A percentile compares a stretch with the other conserved stretches of the same genome.
Evolutionary conservation across 2,888 invertebrate genomes (phyloP).

Genomic region (Erebia aethiops): DNA sequence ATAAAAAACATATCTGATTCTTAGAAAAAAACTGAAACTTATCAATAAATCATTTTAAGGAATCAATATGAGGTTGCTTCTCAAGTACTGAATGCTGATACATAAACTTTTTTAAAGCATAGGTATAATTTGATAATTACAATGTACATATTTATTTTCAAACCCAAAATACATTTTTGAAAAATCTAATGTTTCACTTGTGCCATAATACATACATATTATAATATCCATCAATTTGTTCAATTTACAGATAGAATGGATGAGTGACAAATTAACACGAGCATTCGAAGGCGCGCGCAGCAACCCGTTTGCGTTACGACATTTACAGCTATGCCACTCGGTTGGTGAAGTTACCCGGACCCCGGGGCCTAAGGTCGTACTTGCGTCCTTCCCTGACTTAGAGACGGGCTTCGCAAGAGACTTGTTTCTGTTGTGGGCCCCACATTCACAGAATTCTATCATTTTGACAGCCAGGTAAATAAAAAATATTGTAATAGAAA

Average conservation of each 20-base stretch:
- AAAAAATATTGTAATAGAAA: too few species aligned
- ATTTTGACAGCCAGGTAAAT: slow-evolving; percentile 92
- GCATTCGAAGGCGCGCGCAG: slow-evolving; percentile 95
- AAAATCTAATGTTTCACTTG: neutral
- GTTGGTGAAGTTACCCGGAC: slow-evolving; percentile 91
- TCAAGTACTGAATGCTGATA: too few species aligned
- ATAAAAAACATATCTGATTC: too few species aligned
- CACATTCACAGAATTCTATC: slow-evolving; percentile 95
- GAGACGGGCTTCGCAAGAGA: slow-evolving; percentile 98
- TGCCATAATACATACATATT: neutral
- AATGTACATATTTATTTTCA: too few species aligned
- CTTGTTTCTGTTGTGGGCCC: slow-evolving; percentile 96
- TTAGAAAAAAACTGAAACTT: too few species aligned
- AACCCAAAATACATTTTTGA: too few species aligned
- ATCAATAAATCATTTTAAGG: too few species aligned
- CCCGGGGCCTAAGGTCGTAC: slow-evolving; percentile 91
- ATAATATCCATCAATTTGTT: too few species aligned
- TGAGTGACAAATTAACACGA: slow-evolving; percentile 98
- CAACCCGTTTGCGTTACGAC: slow-evolving; percentile 97
- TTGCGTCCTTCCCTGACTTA: slow-evolving; percentile 97
- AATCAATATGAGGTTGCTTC: too few species aligned
- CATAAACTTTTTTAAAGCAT: too few species aligned
- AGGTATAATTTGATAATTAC: too few species aligned
- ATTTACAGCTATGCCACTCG: slow-evolving; percentile 96
- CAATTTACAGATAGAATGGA: slow-evolving; percentile 95